Percentiles rank a stretch among this genome's conserved stretches.
Conservation (phyloP, 2,797 vertebrate species). For the Danio jaintianensis region DNA sequence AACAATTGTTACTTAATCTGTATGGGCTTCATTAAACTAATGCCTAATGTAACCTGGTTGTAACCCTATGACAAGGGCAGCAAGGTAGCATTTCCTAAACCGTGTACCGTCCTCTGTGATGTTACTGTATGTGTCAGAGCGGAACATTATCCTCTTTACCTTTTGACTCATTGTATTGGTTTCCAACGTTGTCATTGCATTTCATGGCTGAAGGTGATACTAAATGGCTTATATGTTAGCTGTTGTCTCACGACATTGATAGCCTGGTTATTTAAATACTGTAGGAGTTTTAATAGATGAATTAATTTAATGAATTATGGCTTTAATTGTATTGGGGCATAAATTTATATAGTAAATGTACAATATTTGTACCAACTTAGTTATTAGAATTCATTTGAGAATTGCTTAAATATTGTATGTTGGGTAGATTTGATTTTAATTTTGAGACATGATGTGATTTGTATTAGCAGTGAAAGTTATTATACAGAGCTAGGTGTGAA, state of each 20-base stretch:
- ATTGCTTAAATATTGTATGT: too few species aligned
- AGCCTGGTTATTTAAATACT: neutral
- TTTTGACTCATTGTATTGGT: slow-evolving; percentile 56
- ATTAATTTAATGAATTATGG: neutral
- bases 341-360: neutral
- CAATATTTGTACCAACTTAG: neutral
- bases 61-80: slow-evolving; percentile 23
- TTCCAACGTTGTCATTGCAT: slow-evolving; percentile 54
- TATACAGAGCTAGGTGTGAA: too few species aligned
- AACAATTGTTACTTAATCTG: neutral
- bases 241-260: slow-evolving; percentile 8
- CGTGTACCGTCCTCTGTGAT: slow-evolving; percentile 40
- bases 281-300: neutral
- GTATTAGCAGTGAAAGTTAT: too few species aligned
- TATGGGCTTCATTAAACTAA: neutral
- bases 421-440: too few species aligned
- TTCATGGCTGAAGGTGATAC: slow-evolving; percentile 53
- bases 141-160: slow-evolving; percentile 59
- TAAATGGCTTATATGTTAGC: slow-evolving; percentile 2
- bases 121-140: slow-evolving; percentile 28
- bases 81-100: slow-evolving; percentile 34
- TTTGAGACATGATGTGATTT: too few species aligned
- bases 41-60: slow-evolving; percentile 20
- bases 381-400: neutral
- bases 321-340: neutral